Evolutionary conservation across 1,140 invertebrate genomes (phyloP).

Genomic region (roundworm (Caenorhabditis elegans)): WBcel235 BX284605.5:11949501-11950000

Average conservation of each 20-base stretch:
- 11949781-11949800: neutral
- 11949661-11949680: slow-evolving; percentile 17
- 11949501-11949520: slow-evolving; percentile 18
- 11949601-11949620: neutral
- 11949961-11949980: slow-evolving; percentile 19
- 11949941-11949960: slow-evolving; percentile 30
- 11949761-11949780: neutral
- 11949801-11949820: slow-evolving; percentile 20
- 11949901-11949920: neutral
- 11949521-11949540: slow-evolving; percentile 20
- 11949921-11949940: slow-evolving; percentile 14
- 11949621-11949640: neutral
- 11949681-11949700: slow-evolving; percentile 24
- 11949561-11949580: neutral
- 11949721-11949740: neutral
- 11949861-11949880: neutral
- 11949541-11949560: neutral
- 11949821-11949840: neutral
- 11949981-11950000: neutral
- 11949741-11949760: neutral
- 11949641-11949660: slow-evolving; percentile 1
- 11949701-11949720: slow-evolving; percentile 8
- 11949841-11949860: slow-evolving; percentile 11
- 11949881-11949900: neutral
- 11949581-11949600: slow-evolving; percentile 7